Evolutionary conservation across 1,140 invertebrate genomes (phyloP).

Genomic region (Lepidurus arcticus): DNA sequence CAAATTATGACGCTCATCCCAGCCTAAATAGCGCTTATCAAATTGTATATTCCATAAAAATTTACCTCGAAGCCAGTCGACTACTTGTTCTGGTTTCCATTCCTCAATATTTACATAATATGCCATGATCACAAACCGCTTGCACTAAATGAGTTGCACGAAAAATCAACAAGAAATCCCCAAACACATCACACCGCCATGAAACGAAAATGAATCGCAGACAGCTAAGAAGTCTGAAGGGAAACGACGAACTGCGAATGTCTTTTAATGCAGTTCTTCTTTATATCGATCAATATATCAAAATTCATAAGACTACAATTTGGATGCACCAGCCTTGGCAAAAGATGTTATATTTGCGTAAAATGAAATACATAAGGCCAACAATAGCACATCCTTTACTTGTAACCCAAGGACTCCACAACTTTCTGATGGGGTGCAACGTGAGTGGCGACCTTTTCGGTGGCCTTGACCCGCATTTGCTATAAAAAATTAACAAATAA

Average conservation of each 20-base stretch:
- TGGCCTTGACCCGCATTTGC: constrained; percentile 12
- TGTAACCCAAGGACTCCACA: constrained; percentile 14
- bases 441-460: background rate
- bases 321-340: constrained; percentile 8
- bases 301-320: background rate
- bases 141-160: background rate
- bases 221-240: background rate
- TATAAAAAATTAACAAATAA: background rate
- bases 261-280: background rate
- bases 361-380: background rate
- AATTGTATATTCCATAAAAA: constrained; percentile 15
- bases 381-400: background rate
- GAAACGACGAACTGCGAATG: background rate
- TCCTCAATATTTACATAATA: constrained; percentile 78
- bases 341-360: constrained; percentile 20
- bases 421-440: background rate
- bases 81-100: constrained; percentile 89
- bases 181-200: background rate
- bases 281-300: background rate
- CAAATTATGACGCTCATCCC: constrained; percentile 25
- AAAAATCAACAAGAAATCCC: background rate
- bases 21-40: background rate
- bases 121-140: constrained; percentile 35
- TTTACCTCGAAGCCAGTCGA: constrained; percentile 83
- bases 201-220: background rate